Percentiles rank a stretch among this genome's conserved stretches.
Evolutionary conservation across 2,797 vertebrate species (phyloP).

Genomic region (Sebastes variabilis): DNA sequence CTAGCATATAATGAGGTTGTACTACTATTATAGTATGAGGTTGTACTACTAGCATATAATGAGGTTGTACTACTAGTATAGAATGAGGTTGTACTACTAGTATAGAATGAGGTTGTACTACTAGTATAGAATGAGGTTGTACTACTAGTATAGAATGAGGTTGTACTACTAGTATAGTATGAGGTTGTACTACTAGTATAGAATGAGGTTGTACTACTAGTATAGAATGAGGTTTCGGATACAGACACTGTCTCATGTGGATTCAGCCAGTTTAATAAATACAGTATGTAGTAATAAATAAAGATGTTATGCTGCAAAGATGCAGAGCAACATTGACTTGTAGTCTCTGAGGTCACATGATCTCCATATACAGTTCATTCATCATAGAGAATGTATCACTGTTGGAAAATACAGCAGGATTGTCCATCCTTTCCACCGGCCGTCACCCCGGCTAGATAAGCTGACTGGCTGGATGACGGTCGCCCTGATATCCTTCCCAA

Average conservation of each 20-base stretch:
- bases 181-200: no score
- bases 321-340: neutral
- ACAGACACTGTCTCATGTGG: neutral
- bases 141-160: no score
- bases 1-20: no score
- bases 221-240: no score
- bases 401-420: neutral
- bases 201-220: no score
- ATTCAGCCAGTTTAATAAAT: neutral
- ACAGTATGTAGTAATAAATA: neutral
- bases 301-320: neutral
- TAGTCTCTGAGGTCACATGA: neutral
- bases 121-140: no score
- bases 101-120: no score
- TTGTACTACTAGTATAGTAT: no score
- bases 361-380: neutral
- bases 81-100: no score
- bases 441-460: conserved; percentile 24
- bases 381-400: neutral
- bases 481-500: conserved; percentile 57
- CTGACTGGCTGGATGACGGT: conserved; percentile 55
- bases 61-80: no score
- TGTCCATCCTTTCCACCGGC: neutral
- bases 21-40: no score
- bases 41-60: no score